Base-by-base conservation (phyloP, 1,140 invertebrate species). In the Euwallacea similis region DNA sequence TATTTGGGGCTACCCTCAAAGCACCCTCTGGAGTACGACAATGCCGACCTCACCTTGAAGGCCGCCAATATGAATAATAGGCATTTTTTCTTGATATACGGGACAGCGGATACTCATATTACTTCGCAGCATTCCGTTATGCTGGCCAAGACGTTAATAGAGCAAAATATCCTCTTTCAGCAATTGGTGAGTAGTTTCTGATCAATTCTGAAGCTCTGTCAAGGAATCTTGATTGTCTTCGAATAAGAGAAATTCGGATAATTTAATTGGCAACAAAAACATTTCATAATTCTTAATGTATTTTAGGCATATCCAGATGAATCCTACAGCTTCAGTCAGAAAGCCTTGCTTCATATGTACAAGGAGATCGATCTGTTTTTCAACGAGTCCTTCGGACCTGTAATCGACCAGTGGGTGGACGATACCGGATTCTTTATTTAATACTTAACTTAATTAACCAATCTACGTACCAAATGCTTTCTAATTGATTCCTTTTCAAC, bases 91-190 rank as follows among this genome's bases (percentile, higher is more conserved):
- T 80, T 95, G 42, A 86, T 93, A 53, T 93, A 94, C 75, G 92
- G 92, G 7, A 91, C 91, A 0, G 90, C 90, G 3, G 93, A 95
- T 79, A 87, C 91, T 58, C 83, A 88, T 70, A 90, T 94, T n/a
- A 93, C 94, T 78, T 88, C 92, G 75, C 92, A 93, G 77, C 93
- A 96, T 79, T 89, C 92, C 2, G 87, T 94, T 75, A 87, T 92
- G 78, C 84, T 95, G n/a, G 89, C 92, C 7, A 88, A 89, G 70
- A 88, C 91, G 0, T 82, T 96, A 10, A 87, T 91, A 3, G 85
- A 89, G 65, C 87, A 89, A 73, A 88, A 88, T 59, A 87, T 94
- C 7, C 84, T 92, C 55, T 95, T 93, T 80, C 86, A 88, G 72
- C 89, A 93, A 76, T 89, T 93, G 86, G 92, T 94, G 82, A 81